Base-by-base conservation (phyloP, 2,888 invertebrate species). In the Diarsia brunnea region DNA sequence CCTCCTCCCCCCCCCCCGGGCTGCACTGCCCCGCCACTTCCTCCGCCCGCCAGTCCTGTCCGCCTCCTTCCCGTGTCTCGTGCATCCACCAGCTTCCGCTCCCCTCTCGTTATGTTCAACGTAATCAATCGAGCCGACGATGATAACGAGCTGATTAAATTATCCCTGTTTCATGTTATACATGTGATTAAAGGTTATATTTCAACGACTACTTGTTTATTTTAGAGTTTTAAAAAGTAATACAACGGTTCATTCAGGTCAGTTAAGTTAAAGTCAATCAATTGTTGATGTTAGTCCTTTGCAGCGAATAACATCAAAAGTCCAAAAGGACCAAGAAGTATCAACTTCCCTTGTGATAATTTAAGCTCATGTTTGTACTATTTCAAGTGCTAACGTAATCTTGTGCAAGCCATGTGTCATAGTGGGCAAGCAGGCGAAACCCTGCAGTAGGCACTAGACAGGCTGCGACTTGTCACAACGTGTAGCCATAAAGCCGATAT, bases 81-180 rank as follows among this genome's bases (percentile, higher is more conserved):
- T 81, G 80, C 78, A 78, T 79, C 58, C 72, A 53, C 74, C 83
- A 87, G 81, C 81, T 81, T 80, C 78, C 81, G 70, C 64, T 60
- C 64, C 51, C 24, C 16, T 47, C 69, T 74, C 64, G 61, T 73
- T 71, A 63, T 58, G 60, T 58, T 73, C 16, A 61, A 61, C 45
- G 55, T 61, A 73, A 81, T 78, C 61, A 82, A 66, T 84, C 58
- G 65, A 79, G 31, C 31, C 24, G 27, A 55, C 58, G 38, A 60
- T 27, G 24, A 47, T 69, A 68, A 66, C 65, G n/a, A 58, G 24
- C 61, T 66, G 43, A 24, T 69, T 21, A 70, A 45, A 66, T 69
- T 60, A 14, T 38, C 21, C 10, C 8, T 49, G 45, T 61, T 78
- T 51, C 7, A 67, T 60, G 11, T 31, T 47, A 43, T 49, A 43